These are phyloP conservation scores for Zalophus californianus DNA, from an alignment of 2,797 vertebrate species.

Conservation along the genomic window DNA sequence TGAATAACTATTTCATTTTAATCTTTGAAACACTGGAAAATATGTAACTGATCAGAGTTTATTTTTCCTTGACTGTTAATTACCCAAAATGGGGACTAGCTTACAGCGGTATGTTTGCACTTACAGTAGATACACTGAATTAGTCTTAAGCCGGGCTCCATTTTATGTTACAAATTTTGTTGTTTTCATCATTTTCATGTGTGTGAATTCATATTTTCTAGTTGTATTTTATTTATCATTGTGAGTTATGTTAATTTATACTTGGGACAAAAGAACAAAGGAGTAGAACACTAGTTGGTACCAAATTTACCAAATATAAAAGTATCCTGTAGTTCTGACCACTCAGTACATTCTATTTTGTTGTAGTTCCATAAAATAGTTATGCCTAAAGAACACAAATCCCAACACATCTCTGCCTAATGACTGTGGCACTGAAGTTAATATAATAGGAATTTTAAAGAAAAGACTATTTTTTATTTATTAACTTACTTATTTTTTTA, in stretches of 20 bases:
- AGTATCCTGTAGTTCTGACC: neutral
- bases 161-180: neutral
- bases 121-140: neutral
- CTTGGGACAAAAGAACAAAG: neutral
- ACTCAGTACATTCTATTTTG: neutral
- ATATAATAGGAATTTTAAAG: neutral
- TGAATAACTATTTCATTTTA: neutral
- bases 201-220: neutral
- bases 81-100: neutral
- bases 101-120: neutral
- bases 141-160: neutral
- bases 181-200: neutral
- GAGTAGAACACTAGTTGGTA: neutral
- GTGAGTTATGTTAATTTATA: neutral
- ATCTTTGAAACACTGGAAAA: neutral
- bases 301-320: neutral
- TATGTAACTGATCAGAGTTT: neutral
- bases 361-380: neutral
- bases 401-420: neutral
- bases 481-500: neutral
- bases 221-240: neutral
- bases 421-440: neutral
- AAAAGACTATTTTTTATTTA: neutral
- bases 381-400: neutral
- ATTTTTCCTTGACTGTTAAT: neutral